phyloP scores from a whole-genome alignment of 2,797 vertebrate genomes.

The Hipposideros larvatus region DNA sequence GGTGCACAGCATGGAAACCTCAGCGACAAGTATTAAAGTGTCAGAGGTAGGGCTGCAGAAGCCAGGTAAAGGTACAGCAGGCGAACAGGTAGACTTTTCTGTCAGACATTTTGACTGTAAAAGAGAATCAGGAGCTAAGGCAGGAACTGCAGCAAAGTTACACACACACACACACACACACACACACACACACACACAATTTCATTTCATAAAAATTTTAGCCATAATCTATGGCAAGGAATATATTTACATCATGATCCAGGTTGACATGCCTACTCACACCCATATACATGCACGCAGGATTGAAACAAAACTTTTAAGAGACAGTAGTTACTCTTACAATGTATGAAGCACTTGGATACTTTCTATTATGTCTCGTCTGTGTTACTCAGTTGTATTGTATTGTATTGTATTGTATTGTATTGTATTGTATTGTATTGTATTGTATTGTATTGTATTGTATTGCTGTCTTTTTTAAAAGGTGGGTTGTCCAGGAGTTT shows the following conservation, averaged over 20 bases:
- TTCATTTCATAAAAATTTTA: not conserved
- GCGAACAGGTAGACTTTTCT: not conserved
- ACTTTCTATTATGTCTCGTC: not conserved
- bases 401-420: not conserved
- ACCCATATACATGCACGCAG: not conserved
- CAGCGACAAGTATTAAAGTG: not conserved
- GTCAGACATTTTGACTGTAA: not conserved
- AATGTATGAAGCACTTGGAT: not conserved
- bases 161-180: not conserved
- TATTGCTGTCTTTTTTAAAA: slow-evolving; percentile 14
- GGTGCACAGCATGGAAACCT: not conserved
- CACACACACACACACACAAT: not conserved
- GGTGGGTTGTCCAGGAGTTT: not conserved
- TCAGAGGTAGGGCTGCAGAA: not conserved
- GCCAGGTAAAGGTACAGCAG: not conserved
- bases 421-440: not conserved
- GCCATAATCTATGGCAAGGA: not conserved
- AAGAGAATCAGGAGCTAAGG: not conserved
- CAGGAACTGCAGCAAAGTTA: not conserved
- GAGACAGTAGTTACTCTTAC: not conserved
- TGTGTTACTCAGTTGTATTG: not conserved
- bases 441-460: not conserved
- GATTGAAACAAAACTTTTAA: not conserved
- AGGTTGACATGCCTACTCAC: not conserved
- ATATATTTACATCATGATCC: not conserved